Percentiles rank a stretch among this genome's conserved stretches.
Conservation (phyloP, 2,888 invertebrate genomes). For the Scaptomyza tumidula region DNA sequence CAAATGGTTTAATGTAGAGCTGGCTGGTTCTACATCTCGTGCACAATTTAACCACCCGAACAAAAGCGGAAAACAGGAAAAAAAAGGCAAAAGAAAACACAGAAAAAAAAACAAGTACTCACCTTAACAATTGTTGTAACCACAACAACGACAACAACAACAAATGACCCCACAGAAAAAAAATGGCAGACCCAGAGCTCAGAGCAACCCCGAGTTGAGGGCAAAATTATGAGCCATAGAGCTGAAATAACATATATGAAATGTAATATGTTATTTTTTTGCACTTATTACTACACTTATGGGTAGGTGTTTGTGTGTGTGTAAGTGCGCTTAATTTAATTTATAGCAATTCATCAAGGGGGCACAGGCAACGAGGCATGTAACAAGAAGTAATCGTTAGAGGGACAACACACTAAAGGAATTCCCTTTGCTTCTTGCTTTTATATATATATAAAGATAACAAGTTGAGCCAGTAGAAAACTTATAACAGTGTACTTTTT, state of each 20-base stretch:
- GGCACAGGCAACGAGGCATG: conserved; percentile 67
- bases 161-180: conserved; percentile 57
- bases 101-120: conserved; percentile 18
- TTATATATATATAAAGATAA: not conserved
- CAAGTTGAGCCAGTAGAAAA: conserved; percentile 10
- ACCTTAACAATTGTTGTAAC: conserved; percentile 69
- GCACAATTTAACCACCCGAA: conserved; percentile 55
- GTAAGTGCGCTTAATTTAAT: conserved; percentile 68
- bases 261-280: conserved; percentile 61
- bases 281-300: conserved; percentile 46
- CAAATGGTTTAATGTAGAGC: conserved; percentile 74
- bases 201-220: conserved; percentile 25
- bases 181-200: conserved; percentile 44
- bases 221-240: conserved; percentile 62
- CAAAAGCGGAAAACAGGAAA: conserved; percentile 13
- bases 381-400: conserved; percentile 50
- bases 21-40: conserved; percentile 17
- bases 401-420: conserved; percentile 18
- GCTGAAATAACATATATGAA: conserved; percentile 61
- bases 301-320: conserved; percentile 27
- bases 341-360: conserved; percentile 73
- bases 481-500: not conserved
- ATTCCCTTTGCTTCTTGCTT: too few relatives aligned
- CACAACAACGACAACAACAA: conserved; percentile 72
- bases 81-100: conserved; percentile 8